Conservation (phyloP, 2,113 vertebrate genomes). For the Pteronura brasiliensis region DNA sequence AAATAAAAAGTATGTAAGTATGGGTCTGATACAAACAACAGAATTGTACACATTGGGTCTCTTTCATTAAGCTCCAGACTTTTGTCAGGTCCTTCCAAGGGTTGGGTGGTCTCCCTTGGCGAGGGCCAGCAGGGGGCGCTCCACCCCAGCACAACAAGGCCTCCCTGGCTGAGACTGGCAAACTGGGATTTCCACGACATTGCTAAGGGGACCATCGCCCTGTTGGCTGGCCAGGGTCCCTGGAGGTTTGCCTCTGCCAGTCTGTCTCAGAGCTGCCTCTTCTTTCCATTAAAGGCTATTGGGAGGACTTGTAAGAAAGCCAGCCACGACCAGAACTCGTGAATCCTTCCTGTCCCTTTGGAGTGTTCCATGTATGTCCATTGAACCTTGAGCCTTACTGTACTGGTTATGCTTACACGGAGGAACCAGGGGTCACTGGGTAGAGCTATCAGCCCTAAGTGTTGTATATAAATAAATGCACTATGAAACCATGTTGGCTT, state of each 20-base stretch:
- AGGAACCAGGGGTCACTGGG: neutral
- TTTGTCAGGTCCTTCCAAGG: neutral
- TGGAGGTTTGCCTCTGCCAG: neutral
- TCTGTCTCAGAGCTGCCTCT: neutral
- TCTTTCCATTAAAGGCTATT: neutral
- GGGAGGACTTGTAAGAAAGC: neutral
- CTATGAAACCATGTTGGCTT: neutral
- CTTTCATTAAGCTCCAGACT: neutral
- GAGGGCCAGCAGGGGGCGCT: constrained; percentile 45
- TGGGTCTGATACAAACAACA: neutral
- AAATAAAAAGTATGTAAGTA: neutral
- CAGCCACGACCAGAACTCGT: neutral
- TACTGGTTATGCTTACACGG: neutral
- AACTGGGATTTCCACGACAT: neutral
- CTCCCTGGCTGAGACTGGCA: fast-evolving
- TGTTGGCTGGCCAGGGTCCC: neutral
- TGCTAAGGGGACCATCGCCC: neutral
- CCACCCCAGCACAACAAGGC: neutral
- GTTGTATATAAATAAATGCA: fast-evolving
- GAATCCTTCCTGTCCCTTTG: neutral
- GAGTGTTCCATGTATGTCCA: neutral
- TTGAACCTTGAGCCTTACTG: neutral
- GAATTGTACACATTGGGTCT: neutral
- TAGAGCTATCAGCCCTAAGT: neutral
- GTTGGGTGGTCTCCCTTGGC: fast-evolving